phyloP scores from a whole-genome alignment of 2,888 invertebrate genomes.

The Drosophila melanocephala region DNA sequence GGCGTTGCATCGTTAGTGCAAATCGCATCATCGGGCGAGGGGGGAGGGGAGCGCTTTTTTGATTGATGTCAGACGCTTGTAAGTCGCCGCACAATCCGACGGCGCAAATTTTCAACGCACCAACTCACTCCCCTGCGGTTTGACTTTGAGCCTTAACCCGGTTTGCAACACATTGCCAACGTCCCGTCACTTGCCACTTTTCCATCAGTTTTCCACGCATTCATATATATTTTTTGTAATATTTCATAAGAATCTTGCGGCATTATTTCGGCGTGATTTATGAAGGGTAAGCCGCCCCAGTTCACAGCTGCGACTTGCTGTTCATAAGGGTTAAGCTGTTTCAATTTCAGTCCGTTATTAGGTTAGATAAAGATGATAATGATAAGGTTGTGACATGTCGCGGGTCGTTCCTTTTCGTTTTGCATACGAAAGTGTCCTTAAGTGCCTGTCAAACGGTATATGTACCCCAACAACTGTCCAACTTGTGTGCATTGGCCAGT shows the following conservation, averaged over 20 bases:
- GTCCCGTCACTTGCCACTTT: slow-evolving; percentile 29
- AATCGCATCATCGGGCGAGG: slow-evolving; percentile 70
- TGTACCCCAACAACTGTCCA: slow-evolving; percentile 55
- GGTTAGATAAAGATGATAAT: slow-evolving; percentile 73
- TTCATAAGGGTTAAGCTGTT: slow-evolving; percentile 79
- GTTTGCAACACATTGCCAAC: slow-evolving; percentile 33
- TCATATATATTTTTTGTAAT: slow-evolving; percentile 70
- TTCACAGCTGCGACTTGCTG: slow-evolving; percentile 60
- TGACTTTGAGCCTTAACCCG: slow-evolving; percentile 65
- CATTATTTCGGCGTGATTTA: slow-evolving; percentile 65
- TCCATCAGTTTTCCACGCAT: slow-evolving; percentile 60
- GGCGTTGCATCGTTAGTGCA: slow-evolving; percentile 74
- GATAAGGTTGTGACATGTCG: slow-evolving; percentile 73
- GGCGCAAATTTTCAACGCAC: slow-evolving; percentile 39
- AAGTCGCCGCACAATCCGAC: slow-evolving; percentile 61
- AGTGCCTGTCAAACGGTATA: slow-evolving; percentile 38
- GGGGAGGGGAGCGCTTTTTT: slow-evolving; percentile 41
- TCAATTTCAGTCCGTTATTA: slow-evolving; percentile 76
- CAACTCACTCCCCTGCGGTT: slow-evolving; percentile 73
- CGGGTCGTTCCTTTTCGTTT: slow-evolving; percentile 39
- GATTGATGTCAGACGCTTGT: slow-evolving; percentile 83
- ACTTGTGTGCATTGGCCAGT: slow-evolving; percentile 63
- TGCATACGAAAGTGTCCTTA: slow-evolving; percentile 30
- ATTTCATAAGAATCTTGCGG: slow-evolving; percentile 58
- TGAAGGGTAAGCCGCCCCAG: slow-evolving; percentile 47